These are phyloP conservation scores for Drosophila diplacantha DNA, from an alignment of 2,888 invertebrate species.

Conservation along the genomic window DNA sequence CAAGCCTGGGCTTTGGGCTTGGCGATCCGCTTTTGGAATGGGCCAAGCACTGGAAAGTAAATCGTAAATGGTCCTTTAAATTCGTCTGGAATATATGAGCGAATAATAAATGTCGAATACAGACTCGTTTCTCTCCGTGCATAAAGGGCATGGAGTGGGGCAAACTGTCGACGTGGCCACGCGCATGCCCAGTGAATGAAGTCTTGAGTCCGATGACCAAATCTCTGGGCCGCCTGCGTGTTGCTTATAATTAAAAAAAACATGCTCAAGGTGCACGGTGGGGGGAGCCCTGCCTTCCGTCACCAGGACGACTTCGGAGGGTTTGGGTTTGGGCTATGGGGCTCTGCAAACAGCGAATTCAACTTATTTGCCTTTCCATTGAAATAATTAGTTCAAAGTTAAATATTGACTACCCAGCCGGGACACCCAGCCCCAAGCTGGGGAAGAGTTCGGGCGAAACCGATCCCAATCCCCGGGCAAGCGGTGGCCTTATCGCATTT, in stretches of 20 bases:
- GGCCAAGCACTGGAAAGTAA: neutral
- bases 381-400: slow-evolving; percentile 76
- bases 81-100: neutral
- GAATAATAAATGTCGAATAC: neutral
- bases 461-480: slow-evolving; percentile 20
- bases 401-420: slow-evolving; percentile 66
- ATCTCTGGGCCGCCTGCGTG: slow-evolving; percentile 62
- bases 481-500: slow-evolving; percentile 66
- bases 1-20: slow-evolving; percentile 31
- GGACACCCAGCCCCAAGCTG: slow-evolving; percentile 5
- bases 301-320: neutral
- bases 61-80: neutral
- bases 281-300: neutral
- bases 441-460: neutral
- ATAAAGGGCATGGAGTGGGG: slow-evolving; percentile 9
- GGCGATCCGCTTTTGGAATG: slow-evolving; percentile 13
- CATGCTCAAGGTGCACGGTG: slow-evolving; percentile 54
- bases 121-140: neutral
- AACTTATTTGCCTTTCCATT: slow-evolving; percentile 74
- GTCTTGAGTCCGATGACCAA: slow-evolving; percentile 13
- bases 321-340: neutral
- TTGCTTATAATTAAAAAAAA: slow-evolving; percentile 73
- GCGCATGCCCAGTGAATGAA: slow-evolving; percentile 60
- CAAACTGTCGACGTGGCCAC: slow-evolving; percentile 56
- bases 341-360: slow-evolving; percentile 49